Percentiles rank a stretch among this genome's conserved stretches.
phyloP scores from a whole-genome alignment of 1,140 invertebrate species.

The Tetramorium alpestre region DNA sequence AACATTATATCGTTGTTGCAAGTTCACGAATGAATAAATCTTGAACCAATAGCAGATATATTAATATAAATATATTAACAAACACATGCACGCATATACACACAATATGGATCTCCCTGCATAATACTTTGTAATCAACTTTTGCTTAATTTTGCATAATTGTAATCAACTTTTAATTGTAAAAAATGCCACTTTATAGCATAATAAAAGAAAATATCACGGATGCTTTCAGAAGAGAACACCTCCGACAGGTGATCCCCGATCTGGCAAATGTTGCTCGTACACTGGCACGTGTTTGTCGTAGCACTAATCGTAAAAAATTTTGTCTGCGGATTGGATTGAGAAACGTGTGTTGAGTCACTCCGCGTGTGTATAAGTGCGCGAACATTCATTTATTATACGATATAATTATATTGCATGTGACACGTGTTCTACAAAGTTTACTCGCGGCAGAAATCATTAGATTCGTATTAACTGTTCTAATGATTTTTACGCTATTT shows the following conservation, averaged over 20 bases:
- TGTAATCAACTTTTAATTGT: neutral
- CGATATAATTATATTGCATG: neutral
- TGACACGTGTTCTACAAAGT: neutral
- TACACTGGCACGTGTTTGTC: slow-evolving; percentile 46
- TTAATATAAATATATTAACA: neutral
- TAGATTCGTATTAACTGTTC: neutral
- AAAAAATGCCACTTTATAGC: slow-evolving; percentile 5
- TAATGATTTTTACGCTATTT: neutral
- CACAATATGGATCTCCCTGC: neutral
- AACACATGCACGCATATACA: neutral
- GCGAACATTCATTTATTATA: neutral
- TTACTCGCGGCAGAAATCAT: neutral
- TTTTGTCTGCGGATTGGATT: slow-evolving; percentile 79
- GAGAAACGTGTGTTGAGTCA: slow-evolving; percentile 73
- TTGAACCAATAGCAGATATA: neutral
- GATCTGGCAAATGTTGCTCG: slow-evolving; percentile 23
- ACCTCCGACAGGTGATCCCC: neutral
- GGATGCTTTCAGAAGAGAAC: neutral
- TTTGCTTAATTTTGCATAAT: neutral
- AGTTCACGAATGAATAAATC: neutral
- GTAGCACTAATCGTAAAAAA: slow-evolving; percentile 59
- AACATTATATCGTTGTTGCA: slow-evolving; percentile 24
- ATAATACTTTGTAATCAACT: neutral
- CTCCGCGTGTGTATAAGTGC: neutral
- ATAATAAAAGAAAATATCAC: neutral